These are phyloP conservation scores for Argyra leucocephala DNA, from an alignment of 2,888 invertebrate species.

Conservation along the genomic window DNA sequence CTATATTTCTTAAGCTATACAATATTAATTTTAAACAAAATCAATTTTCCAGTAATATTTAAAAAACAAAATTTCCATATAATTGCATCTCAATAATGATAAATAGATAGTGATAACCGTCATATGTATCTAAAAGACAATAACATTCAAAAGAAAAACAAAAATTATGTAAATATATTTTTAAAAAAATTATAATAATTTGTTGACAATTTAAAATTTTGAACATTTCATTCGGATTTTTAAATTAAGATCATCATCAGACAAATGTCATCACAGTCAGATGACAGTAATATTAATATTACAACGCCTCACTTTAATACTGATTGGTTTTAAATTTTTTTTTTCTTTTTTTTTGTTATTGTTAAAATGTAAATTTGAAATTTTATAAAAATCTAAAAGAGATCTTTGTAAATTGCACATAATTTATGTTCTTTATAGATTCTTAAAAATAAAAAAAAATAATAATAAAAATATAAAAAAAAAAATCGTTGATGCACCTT, in stretches of 20 bases:
- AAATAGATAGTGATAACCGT: not conserved
- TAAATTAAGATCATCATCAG: too few relatives aligned
- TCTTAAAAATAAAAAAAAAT: not conserved
- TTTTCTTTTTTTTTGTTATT: too few relatives aligned
- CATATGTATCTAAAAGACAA: not conserved
- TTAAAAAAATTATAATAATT: not conserved
- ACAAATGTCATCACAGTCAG: too few relatives aligned
- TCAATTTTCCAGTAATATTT: too few relatives aligned
- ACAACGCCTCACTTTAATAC: not conserved
- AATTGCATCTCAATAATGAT: not conserved
- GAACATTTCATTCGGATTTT: too few relatives aligned
- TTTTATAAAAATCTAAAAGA: too few relatives aligned
- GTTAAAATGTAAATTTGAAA: too few relatives aligned
- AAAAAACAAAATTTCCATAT: not conserved
- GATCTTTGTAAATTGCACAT: not conserved
- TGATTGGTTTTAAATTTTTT: not conserved
- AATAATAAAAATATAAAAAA: too few relatives aligned
- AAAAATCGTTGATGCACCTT: too few relatives aligned
- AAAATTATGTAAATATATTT: not conserved
- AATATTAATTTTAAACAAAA: too few relatives aligned
- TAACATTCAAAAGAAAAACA: not conserved
- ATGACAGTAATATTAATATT: not conserved
- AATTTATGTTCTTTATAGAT: not conserved
- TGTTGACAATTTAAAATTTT: not conserved
- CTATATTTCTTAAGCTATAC: too few relatives aligned